Percentiles rank a stretch among this genome's conserved stretches.
These are phyloP conservation scores for Bombus sylvicola DNA, from an alignment of 1,140 invertebrate species.

Conservation along the genomic window DNA sequence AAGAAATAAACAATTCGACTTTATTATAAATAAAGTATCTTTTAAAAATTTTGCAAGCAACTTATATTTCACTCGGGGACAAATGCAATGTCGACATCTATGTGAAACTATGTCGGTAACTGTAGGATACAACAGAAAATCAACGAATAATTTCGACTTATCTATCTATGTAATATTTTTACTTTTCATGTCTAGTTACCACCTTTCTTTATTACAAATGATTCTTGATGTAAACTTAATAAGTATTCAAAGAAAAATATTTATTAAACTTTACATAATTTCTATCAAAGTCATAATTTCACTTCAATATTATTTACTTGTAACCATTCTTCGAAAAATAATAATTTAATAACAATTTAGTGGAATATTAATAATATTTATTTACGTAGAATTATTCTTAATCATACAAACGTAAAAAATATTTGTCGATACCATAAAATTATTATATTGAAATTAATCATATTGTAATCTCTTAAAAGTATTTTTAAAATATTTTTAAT, in stretches of 20 bases:
- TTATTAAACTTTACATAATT: not conserved
- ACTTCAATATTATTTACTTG: not conserved
- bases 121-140: too few relatives aligned
- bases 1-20: not conserved
- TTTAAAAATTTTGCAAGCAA: not conserved
- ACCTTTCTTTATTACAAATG: not conserved
- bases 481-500: not conserved
- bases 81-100: constrained; percentile 6
- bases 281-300: not conserved
- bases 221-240: not conserved
- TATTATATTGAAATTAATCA: not conserved
- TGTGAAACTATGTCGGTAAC: too few relatives aligned
- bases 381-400: not conserved
- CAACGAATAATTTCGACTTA: not conserved
- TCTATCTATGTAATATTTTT: not conserved
- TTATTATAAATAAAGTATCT: too few relatives aligned
- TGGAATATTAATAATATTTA: not conserved
- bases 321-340: not conserved
- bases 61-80: not conserved
- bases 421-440: not conserved
- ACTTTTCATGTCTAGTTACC: too few relatives aligned
- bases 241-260: not conserved
- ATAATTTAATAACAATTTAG: not conserved
- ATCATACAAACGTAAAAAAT: not conserved
- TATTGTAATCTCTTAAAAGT: not conserved